Percentiles rank a stretch among this genome's conserved stretches.
These are phyloP conservation scores for Ennomos quercinarius DNA, from an alignment of 2,888 invertebrate genomes.

Conservation along the genomic window DNA sequence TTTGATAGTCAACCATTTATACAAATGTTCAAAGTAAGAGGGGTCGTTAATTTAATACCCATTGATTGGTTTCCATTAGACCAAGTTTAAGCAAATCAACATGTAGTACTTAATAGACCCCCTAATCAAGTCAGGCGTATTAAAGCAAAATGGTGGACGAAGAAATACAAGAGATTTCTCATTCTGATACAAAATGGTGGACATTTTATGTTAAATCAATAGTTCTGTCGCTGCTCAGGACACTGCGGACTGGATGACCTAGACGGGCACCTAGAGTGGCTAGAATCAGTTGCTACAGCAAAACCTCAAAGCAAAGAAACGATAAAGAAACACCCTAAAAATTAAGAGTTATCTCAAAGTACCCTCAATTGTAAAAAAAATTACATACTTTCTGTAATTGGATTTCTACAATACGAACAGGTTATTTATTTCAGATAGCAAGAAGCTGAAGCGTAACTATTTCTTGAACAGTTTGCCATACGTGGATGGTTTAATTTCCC, in stretches of 20 bases:
- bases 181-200: conserved; percentile 59
- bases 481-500: conserved; percentile 8
- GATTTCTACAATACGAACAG: no score
- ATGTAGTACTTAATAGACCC: neutral
- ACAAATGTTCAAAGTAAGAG: no score
- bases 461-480: neutral
- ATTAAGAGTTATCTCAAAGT: neutral
- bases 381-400: neutral
- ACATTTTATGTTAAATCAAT: conserved; percentile 43
- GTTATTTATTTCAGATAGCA: no score
- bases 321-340: neutral
- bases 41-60: no score
- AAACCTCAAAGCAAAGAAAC: neutral
- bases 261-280: neutral
- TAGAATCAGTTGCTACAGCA: neutral
- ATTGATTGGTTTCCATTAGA: no score
- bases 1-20: no score
- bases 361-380: conserved; percentile 9
- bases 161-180: conserved; percentile 10
- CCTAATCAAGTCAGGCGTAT: neutral
- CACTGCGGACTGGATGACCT: conserved; percentile 28
- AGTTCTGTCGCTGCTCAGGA: conserved; percentile 34
- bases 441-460: neutral
- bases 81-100: no score
- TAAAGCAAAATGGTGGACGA: conserved; percentile 17